phyloP scores from a whole-genome alignment of 1,140 invertebrate species.

The Microplitis mediator region DNA sequence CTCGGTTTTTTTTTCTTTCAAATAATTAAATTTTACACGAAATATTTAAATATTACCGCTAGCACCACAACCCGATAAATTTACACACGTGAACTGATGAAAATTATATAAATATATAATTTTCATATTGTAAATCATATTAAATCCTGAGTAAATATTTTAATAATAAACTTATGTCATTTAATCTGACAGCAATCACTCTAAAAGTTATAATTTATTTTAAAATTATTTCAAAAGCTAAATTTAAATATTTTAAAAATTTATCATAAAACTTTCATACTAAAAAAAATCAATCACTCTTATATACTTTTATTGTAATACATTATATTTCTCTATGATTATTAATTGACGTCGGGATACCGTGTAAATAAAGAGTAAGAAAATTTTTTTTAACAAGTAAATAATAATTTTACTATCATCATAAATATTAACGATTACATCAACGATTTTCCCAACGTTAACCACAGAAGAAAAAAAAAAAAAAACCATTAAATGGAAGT shows the following conservation, averaged over 20 bases:
- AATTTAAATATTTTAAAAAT: not conserved
- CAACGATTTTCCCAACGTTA: not conserved
- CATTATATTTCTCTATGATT: too few species aligned
- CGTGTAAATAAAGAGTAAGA: not conserved
- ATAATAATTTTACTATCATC: not conserved
- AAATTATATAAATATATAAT: slow-evolving; percentile 29
- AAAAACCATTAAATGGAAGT: slow-evolving; percentile 10
- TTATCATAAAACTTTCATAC: not conserved
- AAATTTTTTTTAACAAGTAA: not conserved
- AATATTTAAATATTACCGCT: slow-evolving; percentile 42
- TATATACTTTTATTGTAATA: too few species aligned
- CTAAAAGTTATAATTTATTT: slow-evolving; percentile 32
- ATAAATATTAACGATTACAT: not conserved
- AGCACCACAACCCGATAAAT: slow-evolving; percentile 57
- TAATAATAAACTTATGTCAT: slow-evolving; percentile 55
- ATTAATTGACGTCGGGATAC: not conserved
- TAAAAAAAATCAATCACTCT: too few species aligned
- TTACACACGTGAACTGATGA: slow-evolving; percentile 44
- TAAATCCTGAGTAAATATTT: slow-evolving; percentile 64
- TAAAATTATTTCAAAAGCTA: slow-evolving; percentile 13
- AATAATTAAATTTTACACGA: slow-evolving; percentile 38
- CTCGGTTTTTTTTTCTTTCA: slow-evolving; percentile 38
- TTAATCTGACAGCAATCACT: slow-evolving; percentile 52
- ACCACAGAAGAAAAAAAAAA: not conserved
- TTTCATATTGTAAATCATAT: slow-evolving; percentile 50